Percentiles rank a stretch among this genome's conserved stretches.
phyloP scores from a whole-genome alignment of 2,113 vertebrate genomes.

The Lepus timidus region DNA sequence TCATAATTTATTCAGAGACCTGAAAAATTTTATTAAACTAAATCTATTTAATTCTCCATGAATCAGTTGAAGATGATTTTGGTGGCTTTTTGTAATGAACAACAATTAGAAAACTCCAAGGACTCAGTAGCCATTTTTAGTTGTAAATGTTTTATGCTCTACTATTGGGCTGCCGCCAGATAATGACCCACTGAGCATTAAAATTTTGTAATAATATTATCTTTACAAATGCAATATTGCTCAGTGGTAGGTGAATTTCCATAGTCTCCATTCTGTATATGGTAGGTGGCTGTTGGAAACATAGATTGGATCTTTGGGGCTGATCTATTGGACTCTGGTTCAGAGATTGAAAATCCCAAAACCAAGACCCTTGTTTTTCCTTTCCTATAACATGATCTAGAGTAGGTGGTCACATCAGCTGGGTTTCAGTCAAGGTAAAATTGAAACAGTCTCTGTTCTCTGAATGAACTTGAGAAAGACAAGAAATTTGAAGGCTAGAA shows the following conservation, averaged over 20 bases:
- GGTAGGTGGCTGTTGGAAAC: constrained; percentile 59
- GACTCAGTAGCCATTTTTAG: constrained; percentile 85
- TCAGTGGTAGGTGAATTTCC: constrained; percentile 85
- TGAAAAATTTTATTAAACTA: constrained; percentile 88
- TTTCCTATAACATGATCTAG: background rate
- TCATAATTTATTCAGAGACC: constrained; percentile 90
- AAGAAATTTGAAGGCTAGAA: constrained; percentile 60
- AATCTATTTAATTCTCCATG: constrained; percentile 88
- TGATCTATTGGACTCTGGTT: background rate
- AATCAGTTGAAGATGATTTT: constrained; percentile 86
- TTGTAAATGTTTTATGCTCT: constrained; percentile 87
- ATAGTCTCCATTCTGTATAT: constrained; percentile 70
- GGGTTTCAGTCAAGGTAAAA: background rate
- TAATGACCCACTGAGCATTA: constrained; percentile 88
- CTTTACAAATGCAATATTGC: constrained; percentile 86
- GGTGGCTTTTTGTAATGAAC: constrained; percentile 87
- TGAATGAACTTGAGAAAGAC: background rate
- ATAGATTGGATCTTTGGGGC: constrained; percentile 6
- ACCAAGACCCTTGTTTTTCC: background rate
- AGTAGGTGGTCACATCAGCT: background rate
- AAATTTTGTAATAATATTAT: constrained; percentile 88
- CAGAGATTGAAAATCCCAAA: background rate
- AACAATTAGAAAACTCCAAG: constrained; percentile 88
- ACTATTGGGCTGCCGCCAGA: constrained; percentile 85
- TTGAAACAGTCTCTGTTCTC: background rate